Evolutionary conservation across 2,888 invertebrate species (phyloP).

Genomic region (Drosophila diplacantha): DNA sequence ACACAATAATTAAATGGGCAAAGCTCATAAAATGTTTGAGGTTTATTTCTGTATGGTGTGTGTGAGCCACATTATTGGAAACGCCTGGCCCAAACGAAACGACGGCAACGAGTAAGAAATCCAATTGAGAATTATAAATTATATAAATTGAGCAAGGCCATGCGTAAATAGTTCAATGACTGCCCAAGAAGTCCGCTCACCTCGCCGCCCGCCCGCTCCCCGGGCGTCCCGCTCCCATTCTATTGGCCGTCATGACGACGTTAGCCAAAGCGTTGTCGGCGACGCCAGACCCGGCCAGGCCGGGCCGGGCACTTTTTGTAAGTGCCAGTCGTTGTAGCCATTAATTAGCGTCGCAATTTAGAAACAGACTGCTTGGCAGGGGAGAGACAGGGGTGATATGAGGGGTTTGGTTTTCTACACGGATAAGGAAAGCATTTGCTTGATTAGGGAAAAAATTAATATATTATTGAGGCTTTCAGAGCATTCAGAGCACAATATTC

Average conservation of each 20-base stretch:
- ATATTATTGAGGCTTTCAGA: background rate
- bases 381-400: background rate
- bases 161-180: conserved; percentile 69
- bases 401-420: background rate
- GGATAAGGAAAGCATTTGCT: conserved; percentile 17
- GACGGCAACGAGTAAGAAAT: conserved; percentile 25
- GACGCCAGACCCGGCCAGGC: conserved; percentile 8
- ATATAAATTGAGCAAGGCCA: conserved; percentile 55
- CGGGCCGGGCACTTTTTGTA: conserved; percentile 22
- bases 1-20: conserved; percentile 53
- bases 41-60: conserved; percentile 3
- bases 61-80: background rate
- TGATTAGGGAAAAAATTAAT: conserved; percentile 13
- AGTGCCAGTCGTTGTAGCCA: conserved; percentile 38
- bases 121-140: conserved; percentile 37
- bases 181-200: conserved; percentile 46
- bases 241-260: conserved; percentile 42
- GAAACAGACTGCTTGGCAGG: conserved; percentile 10
- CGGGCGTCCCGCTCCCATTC: conserved; percentile 19
- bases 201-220: background rate
- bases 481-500: background rate
- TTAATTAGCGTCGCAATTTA: conserved; percentile 40
- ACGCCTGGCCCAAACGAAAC: background rate
- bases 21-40: conserved; percentile 32
- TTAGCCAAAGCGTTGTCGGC: conserved; percentile 36